Evolutionary conservation across 2,888 invertebrate genomes (phyloP), one percentile per base, ranked within the genome.

Genomic region (Spicauda simplicius): DNA sequence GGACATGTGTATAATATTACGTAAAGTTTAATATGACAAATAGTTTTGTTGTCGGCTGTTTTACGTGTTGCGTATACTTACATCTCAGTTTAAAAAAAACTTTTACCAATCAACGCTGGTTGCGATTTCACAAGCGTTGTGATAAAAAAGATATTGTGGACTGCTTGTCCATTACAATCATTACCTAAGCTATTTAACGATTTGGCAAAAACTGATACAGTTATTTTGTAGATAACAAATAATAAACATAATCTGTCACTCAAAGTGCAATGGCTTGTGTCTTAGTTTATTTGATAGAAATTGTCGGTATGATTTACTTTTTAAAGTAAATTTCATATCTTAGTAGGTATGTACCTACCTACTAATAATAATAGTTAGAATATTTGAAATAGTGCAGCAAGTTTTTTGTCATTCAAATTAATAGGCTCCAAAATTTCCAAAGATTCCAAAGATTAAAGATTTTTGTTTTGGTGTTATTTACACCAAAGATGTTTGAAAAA

Each of bases 11-110:
- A 48, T 55, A 66, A 55, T 59, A 55, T 66, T 66, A 66, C 60
- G 66, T 66, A 66, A 64, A 66, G 33, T 45, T 33, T 59, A 66
- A 66, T 60, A 66, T 66, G 60, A 66, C 60, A 66, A 66, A 66
- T 55, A 60, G 59, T 60, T 60, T 66, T 60, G 52, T 60, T 55
- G 59, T 65, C 53, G 52, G 52, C 64, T 64, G 57, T 64, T 58
- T 57, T 58, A 57, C 50, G 20, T 63, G 64, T 64, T 64, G 64
- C 64, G 64, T 64, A 53, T 60, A 55, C 10, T 53, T n/a, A 45
- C 45, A 64, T 64, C 56, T 58, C 25, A 45, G 58, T 59, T 54
- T 41, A 54, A 65, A 61, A 65, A 65, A 20, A 59, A 59, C 59
- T 65, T 65, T 59, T 45, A 54, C 54, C 59, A 65, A 59, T 59